These are phyloP conservation scores for Aricia agestis DNA, from an alignment of 1,140 invertebrate species.

Conservation along the genomic window DNA sequence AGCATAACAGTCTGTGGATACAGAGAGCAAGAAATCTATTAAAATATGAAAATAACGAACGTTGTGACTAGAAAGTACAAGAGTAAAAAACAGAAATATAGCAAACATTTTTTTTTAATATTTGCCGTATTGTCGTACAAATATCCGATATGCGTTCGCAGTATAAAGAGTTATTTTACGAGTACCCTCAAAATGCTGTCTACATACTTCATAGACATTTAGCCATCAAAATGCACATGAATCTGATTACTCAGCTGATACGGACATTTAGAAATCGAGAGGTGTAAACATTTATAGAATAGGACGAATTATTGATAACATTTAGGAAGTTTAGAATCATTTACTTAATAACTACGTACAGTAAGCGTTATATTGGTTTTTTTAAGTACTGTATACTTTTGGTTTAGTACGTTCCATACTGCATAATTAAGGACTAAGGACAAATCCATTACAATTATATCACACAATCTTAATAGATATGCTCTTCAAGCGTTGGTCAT, in stretches of 20 bases:
- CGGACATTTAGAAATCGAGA: conserved; percentile 15
- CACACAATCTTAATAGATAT: conserved; percentile 73
- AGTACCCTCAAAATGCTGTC: conserved; percentile 20
- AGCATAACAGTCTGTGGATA: background rate
- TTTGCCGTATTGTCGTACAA: conserved; percentile 10
- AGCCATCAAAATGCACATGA: conserved; percentile 15
- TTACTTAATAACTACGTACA: conserved; percentile 42
- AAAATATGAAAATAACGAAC: background rate
- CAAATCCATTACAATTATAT: conserved; percentile 62
- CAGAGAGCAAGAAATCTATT: background rate
- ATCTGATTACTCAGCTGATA: conserved; percentile 12
- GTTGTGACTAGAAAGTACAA: background rate
- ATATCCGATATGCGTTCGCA: conserved; percentile 6
- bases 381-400: conserved; percentile 69
- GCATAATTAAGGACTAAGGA: conserved; percentile 56
- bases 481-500: conserved; percentile 69
- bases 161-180: conserved; percentile 34
- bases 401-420: conserved; percentile 51
- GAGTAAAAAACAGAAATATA: conserved; percentile 1
- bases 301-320: conserved; percentile 49
- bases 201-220: conserved; percentile 18
- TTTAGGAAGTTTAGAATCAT: conserved; percentile 47
- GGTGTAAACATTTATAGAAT: conserved; percentile 27
- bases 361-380: conserved; percentile 54
- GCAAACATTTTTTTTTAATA: conserved; percentile 12